phyloP scores from a whole-genome alignment of 2,888 invertebrate genomes.

The Elegia similella region DNA sequence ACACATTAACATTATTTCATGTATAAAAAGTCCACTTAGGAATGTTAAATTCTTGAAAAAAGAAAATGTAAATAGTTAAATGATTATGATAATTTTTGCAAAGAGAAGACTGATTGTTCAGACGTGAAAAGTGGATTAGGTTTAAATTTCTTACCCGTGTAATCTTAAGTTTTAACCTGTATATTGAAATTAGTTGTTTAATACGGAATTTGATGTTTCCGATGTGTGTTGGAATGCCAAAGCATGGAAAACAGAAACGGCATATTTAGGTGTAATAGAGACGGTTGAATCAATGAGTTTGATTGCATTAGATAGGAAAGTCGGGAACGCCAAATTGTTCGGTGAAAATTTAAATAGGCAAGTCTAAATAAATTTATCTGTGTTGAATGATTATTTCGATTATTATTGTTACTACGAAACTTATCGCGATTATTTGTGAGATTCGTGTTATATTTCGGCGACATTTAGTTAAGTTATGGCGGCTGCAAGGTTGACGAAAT shows the following conservation, averaged over 20 bases:
- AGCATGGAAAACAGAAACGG: slow-evolving; percentile 36
- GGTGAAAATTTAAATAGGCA: slow-evolving; percentile 31
- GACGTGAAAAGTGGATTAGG: slow-evolving; percentile 68
- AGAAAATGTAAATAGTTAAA: slow-evolving; percentile 55
- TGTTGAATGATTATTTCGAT: slow-evolving; percentile 35
- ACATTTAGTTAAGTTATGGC: too few relatives aligned
- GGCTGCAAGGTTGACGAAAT: too few relatives aligned
- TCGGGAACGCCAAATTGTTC: slow-evolving; percentile 42
- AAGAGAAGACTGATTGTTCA: slow-evolving; percentile 80
- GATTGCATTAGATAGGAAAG: slow-evolving; percentile 44
- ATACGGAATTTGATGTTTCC: slow-evolving; percentile 32
- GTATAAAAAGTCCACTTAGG: slow-evolving; percentile 42
- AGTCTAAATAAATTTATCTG: slow-evolving; percentile 38
- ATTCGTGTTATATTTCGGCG: too few relatives aligned
- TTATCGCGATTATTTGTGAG: too few relatives aligned
- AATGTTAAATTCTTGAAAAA: slow-evolving; percentile 40
- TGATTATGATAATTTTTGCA: slow-evolving; percentile 76
- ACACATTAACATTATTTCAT: slow-evolving; percentile 37
- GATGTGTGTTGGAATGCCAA: slow-evolving; percentile 42
- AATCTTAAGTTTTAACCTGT: slow-evolving; percentile 67
- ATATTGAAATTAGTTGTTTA: slow-evolving; percentile 52
- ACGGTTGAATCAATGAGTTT: slow-evolving; percentile 36
- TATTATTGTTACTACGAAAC: too few relatives aligned
- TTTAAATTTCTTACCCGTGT: slow-evolving; percentile 65
- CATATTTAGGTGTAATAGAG: slow-evolving; percentile 38